Conservation (phyloP, 2,888 invertebrate species). For the Rhyacophila evoluta region DNA sequence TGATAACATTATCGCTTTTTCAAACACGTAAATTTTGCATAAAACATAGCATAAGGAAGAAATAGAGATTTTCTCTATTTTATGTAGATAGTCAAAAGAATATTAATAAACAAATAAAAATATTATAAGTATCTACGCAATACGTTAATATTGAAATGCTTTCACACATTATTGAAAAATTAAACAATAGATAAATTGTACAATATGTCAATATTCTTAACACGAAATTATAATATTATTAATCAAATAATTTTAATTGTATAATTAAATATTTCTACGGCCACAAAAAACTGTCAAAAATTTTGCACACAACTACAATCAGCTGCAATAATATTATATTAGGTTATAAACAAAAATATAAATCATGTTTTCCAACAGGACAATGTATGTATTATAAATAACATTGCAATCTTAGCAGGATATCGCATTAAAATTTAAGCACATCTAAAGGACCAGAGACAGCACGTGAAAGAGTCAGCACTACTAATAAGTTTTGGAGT, state of each 20-base stretch:
- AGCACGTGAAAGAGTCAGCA: no score
- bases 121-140: background rate
- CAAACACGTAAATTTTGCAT: background rate
- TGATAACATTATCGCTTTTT: background rate
- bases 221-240: background rate
- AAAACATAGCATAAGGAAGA: background rate
- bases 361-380: no score
- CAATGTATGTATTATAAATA: no score
- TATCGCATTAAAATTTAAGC: no score
- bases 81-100: background rate
- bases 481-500: no score
- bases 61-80: conserved; percentile 6
- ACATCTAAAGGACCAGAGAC: no score
- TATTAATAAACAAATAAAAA: background rate
- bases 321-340: no score
- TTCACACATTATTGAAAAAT: background rate
- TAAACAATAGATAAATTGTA: background rate
- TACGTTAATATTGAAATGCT: background rate
- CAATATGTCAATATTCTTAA: background rate
- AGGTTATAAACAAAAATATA: no score
- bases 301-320: no score
- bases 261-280: background rate
- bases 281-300: background rate
- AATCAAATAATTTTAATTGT: background rate
- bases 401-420: no score